Evolutionary conservation across 2,113 vertebrate species (phyloP), one percentile per base, ranked within the genome.

Genomic region (Salminus brasiliensis): DNA sequence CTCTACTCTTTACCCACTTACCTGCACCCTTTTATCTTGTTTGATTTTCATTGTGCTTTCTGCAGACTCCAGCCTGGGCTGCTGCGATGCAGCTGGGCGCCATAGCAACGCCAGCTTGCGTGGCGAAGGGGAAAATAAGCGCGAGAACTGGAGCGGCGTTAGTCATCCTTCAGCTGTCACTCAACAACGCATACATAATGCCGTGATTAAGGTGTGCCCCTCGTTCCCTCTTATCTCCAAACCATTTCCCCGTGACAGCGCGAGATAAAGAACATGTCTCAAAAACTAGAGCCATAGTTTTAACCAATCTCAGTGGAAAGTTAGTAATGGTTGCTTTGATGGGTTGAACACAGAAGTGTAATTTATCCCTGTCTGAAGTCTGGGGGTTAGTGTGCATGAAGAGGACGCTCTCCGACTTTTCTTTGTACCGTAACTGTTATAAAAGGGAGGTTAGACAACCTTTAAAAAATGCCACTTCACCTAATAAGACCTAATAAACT

Each of bases 111-210:
- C 30, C 52, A 72, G 59, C 53, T 68, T 49, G 53, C 21, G 18
- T 41, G 60, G 60, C 36, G n/a, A 15, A 67, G 57, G 57, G 52
- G 67, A 82, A 72, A 76, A 72, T 27, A 18, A 68, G 45, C 34
- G 43, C 43, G 39, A 36, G 70, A 70, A 69, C 49, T 32, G 29
- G 49, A 67, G 75, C 32, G 59, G 41, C 81, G 74, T 86, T 83
- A 79, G 70, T 81, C 79, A 84, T 68, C 55, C 53, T 32, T 74
- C 76, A 80, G 63, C 76, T 87, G 83, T 73, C 83, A 77, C 27
- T 78, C 80, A 80, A 83, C 45, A 34, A 52, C 29, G 74, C 67
- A 81, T 76, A 74, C 36, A 41, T 32, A 77, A 71, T 63, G 72
- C 39, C 47, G 18, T 76, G 36, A 76, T 68, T 74, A 78, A 76